phyloP scores from a whole-genome alignment of 2,888 invertebrate genomes.

The Neoaliturus tenellus region DNA sequence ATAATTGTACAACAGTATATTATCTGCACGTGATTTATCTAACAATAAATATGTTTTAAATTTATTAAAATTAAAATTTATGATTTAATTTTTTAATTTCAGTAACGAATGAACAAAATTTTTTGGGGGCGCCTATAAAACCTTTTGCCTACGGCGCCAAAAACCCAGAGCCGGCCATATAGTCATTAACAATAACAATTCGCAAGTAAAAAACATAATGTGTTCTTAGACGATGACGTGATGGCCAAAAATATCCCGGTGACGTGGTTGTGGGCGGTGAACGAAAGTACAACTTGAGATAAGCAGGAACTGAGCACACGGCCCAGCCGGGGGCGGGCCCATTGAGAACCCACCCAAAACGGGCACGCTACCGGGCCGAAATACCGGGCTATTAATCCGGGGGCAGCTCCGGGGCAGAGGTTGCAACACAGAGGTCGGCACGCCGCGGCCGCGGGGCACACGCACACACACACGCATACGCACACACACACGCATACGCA shows the following conservation, averaged over 20 bases:
- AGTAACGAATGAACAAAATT: too few relatives aligned
- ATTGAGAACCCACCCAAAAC: background rate
- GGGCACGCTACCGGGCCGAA: background rate
- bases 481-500: background rate
- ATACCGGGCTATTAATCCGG: background rate
- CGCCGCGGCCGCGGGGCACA: background rate
- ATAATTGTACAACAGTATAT: too few relatives aligned
- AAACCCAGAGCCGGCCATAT: too few relatives aligned
- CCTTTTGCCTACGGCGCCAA: too few relatives aligned
- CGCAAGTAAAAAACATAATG: too few relatives aligned
- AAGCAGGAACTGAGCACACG: background rate
- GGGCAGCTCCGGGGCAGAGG: background rate
- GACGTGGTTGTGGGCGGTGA: background rate
- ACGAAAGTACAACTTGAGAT: background rate
- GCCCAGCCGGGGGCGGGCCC: background rate
- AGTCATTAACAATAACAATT: too few relatives aligned
- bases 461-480: background rate
- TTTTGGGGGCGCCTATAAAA: too few relatives aligned
- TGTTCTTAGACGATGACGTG: too few relatives aligned
- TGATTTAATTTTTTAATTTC: too few relatives aligned
- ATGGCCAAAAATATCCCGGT: background rate
- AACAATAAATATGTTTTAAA: too few relatives aligned
- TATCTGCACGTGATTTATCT: too few relatives aligned
- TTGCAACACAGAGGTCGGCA: background rate
- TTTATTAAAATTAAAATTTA: too few relatives aligned